These are phyloP conservation scores for Periplaneta americana DNA, from an alignment of 1,140 invertebrate genomes.

Conservation along the genomic window DNA sequence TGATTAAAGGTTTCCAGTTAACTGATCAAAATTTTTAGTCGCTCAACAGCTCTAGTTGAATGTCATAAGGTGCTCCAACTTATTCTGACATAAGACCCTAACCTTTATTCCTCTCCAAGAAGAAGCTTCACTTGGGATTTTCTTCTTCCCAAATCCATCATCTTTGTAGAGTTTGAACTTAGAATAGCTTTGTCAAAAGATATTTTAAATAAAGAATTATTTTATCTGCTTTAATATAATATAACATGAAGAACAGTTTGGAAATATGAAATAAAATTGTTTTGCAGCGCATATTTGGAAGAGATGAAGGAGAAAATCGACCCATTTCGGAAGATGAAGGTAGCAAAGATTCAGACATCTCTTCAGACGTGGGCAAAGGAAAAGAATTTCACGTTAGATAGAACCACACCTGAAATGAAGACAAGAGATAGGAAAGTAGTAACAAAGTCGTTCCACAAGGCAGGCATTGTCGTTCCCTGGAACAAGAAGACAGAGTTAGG, in stretches of 20 bases:
- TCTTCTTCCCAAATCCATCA: no score
- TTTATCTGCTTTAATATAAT: no score
- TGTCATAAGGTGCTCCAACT: no score
- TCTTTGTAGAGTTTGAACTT: no score
- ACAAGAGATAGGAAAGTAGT: conserved; percentile 62
- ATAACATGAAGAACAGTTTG: neutral
- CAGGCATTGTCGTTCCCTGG: conserved; percentile 85
- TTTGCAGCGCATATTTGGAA: conserved; percentile 53
- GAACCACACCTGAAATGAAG: conserved; percentile 52
- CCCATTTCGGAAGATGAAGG: conserved; percentile 57
- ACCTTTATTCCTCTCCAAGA: no score
- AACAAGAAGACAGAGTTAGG: conserved; percentile 74
- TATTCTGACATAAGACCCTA: no score
- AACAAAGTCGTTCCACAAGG: conserved; percentile 73
- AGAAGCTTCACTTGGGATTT: no score
- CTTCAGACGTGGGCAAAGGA: conserved; percentile 59
- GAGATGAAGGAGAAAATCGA: conserved; percentile 51
- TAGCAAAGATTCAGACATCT: conserved; percentile 51
- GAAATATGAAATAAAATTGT: neutral
- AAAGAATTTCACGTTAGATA: conserved; percentile 54
- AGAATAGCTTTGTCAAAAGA: no score
- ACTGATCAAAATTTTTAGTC: no score
- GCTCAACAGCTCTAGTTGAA: no score
- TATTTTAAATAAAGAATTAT: no score
- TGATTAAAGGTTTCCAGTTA: no score